A percentile compares a stretch with the other conserved stretches of the same genome.
Conservation (phyloP, 2,797 vertebrate genomes). For the Mormyrops attenuatus region DNA sequence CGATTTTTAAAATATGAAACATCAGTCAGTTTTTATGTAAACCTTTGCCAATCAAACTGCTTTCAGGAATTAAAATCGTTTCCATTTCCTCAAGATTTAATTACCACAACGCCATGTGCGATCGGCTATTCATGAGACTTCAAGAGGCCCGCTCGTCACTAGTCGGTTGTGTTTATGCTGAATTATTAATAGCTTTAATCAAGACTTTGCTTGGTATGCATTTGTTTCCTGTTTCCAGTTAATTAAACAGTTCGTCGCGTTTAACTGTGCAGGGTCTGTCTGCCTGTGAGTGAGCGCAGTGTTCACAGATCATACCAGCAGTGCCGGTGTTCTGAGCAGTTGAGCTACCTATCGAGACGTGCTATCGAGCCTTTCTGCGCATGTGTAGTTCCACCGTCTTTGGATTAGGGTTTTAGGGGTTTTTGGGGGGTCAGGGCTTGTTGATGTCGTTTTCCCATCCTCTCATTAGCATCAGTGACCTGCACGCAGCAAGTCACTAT, state of each 20-base stretch:
- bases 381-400: no score
- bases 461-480: not conserved
- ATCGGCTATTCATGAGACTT: not conserved
- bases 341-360: no score
- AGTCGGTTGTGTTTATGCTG: not conserved
- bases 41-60: not conserved
- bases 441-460: not conserved
- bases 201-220: not conserved
- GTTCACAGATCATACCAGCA: not conserved
- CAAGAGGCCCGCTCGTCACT: not conserved
- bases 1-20: not conserved
- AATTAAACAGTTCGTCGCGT: not conserved
- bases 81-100: not conserved
- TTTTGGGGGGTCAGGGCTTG: not conserved
- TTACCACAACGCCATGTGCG: not conserved
- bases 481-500: not conserved
- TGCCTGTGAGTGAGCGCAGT: not conserved
- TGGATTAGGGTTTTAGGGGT: no score
- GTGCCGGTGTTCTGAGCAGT: not conserved
- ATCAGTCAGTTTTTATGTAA: not conserved
- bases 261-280: not conserved
- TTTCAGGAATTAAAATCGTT: not conserved
- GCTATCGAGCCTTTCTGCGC: no score
- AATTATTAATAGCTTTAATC: not conserved
- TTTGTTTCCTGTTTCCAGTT: not conserved